These are phyloP conservation scores for Hemibagrus wyckioides DNA, from an alignment of 2,113 vertebrate genomes.

Conservation along the genomic window DNA sequence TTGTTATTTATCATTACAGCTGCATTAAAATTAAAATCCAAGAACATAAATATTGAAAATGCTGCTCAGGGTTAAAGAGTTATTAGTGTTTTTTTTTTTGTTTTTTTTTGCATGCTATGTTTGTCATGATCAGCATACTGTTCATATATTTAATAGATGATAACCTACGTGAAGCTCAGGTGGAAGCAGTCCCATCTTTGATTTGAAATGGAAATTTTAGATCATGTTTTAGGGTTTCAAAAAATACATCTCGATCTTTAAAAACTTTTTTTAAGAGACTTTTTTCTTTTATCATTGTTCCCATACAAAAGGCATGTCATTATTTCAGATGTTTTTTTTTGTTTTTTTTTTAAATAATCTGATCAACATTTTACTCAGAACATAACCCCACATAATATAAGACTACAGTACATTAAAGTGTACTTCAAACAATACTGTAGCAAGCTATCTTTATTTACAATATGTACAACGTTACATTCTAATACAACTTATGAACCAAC, in stretches of 20 bases:
- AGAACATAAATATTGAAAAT: not conserved
- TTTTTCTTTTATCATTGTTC: not conserved
- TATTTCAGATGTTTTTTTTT: conserved; percentile 66
- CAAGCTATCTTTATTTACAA: conserved; percentile 81
- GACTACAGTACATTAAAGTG: conserved; percentile 85
- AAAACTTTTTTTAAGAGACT: not conserved
- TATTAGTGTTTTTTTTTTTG: not conserved
- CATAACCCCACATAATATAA: conserved; percentile 81
- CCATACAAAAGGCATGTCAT: conserved; percentile 49
- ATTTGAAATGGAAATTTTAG: not conserved
- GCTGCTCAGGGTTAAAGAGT: not conserved
- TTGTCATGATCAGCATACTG: not conserved
- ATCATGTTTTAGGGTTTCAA: not conserved
- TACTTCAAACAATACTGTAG: conserved; percentile 80
- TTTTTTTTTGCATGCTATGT: not conserved
- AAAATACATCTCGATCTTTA: not conserved
- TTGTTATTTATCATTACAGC: not conserved
- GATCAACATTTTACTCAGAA: conserved; percentile 84
- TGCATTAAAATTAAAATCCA: not conserved
- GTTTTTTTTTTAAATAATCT: conserved; percentile 73
- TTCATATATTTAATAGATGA: not conserved
- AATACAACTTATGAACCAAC: conserved; percentile 56
- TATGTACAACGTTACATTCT: conserved; percentile 81
- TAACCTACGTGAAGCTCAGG: not conserved
- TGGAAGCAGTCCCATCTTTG: not conserved